These are phyloP conservation scores for Zeuzera pyrina DNA, from an alignment of 2,888 invertebrate genomes.

Conservation along the genomic window DNA sequence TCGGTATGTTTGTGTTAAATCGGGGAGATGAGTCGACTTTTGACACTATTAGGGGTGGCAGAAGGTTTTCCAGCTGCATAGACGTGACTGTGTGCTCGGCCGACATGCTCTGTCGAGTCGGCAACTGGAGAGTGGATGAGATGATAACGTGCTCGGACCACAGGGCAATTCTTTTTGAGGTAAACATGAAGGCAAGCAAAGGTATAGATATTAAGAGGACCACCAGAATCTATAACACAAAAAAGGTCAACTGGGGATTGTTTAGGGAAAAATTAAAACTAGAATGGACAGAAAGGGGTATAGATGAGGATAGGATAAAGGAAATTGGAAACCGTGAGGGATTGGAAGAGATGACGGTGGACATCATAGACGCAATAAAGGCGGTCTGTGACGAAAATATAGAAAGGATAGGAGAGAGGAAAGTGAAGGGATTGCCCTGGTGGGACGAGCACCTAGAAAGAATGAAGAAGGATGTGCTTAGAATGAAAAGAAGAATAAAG, in stretches of 20 bases:
- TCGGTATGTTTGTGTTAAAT: not conserved
- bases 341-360: not conserved
- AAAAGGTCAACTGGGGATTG: not conserved
- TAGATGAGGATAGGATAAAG: not conserved
- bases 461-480: not conserved
- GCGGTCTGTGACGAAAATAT: not conserved
- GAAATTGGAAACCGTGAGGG: no score
- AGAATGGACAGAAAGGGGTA: not conserved
- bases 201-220: not conserved
- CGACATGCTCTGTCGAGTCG: not conserved
- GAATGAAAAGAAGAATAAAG: not conserved
- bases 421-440: not conserved
- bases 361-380: not conserved
- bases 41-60: not conserved
- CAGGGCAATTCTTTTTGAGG: not conserved
- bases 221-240: not conserved
- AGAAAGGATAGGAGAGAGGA: not conserved
- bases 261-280: not conserved
- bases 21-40: not conserved
- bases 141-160: not conserved
- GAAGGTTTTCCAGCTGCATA: not conserved
- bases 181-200: not conserved
- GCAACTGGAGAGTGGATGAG: not conserved
- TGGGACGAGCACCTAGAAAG: not conserved
- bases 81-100: not conserved